These are phyloP conservation scores for Sphenopsis melanotis DNA, from an alignment of 2,797 vertebrate genomes.

Conservation along the genomic window DNA sequence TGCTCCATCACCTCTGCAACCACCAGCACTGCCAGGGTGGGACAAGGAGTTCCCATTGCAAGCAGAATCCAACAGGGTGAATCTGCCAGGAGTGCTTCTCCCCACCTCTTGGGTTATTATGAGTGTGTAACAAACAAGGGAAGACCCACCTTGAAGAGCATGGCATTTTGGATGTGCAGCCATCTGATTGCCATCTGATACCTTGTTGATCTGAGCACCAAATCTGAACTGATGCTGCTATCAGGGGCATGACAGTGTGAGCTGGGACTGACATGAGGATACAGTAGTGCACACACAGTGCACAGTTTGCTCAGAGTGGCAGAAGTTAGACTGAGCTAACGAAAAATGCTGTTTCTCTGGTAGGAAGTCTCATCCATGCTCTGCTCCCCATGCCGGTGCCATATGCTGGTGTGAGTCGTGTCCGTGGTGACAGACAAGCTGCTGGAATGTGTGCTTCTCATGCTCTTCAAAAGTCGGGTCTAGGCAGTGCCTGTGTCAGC, in stretches of 20 bases:
- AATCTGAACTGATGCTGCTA: neutral
- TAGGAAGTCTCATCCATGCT: rapidly evolving
- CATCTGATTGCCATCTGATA: neutral
- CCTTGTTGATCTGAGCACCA: neutral
- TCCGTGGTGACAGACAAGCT: neutral
- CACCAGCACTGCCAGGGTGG: rapidly evolving
- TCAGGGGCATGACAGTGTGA: neutral
- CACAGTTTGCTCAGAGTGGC: neutral
- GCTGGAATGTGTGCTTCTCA: neutral
- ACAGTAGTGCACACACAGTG: neutral
- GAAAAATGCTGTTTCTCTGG: neutral
- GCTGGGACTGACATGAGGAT: neutral
- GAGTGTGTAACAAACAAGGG: neutral
- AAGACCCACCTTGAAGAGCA: neutral
- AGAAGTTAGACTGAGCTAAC: neutral
- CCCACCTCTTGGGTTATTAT: neutral
- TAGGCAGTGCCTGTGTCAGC: neutral
- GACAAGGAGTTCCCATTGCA: neutral
- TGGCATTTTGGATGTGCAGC: neutral
- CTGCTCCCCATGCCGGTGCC: neutral
- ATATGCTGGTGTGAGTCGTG: neutral
- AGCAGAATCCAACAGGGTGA: neutral
- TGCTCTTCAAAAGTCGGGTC: neutral
- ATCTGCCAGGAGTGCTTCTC: neutral
- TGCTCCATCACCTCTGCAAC: neutral